Conservation (phyloP, 2,113 vertebrate genomes). For the Puma concolor region DNA sequence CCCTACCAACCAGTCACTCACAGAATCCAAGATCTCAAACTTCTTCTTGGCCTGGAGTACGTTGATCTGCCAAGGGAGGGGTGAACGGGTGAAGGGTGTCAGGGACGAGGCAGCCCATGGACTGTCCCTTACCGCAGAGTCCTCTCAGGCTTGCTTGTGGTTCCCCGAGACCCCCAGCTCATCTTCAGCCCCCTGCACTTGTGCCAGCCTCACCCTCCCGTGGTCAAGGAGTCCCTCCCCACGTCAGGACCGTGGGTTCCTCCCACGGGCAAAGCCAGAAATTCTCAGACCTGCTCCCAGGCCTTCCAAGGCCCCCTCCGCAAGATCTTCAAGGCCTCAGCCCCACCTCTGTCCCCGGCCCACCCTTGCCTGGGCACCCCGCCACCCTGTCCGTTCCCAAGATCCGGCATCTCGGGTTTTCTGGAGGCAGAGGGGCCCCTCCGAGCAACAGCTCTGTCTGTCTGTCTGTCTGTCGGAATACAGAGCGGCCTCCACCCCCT, state of each 20-base stretch:
- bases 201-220: neutral
- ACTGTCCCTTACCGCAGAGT: neutral
- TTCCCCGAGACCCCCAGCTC: neutral
- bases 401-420: neutral
- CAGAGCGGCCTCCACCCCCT: neutral
- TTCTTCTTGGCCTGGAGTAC: constrained; percentile 99
- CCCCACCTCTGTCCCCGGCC: neutral
- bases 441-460: fast-evolving
- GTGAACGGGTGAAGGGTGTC: neutral
- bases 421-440: neutral
- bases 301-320: no score
- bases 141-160: neutral
- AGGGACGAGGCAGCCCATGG: neutral
- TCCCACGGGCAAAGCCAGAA: neutral
- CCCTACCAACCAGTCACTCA: constrained; percentile 81
- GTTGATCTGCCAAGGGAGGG: constrained; percentile 90
- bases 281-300: neutral
- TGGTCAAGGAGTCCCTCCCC: neutral
- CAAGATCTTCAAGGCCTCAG: neutral
- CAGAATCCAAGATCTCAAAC: constrained; percentile 97
- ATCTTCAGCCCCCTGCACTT: neutral
- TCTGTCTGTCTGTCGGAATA: neutral
- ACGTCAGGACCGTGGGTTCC: fast-evolving
- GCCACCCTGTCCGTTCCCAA: neutral
- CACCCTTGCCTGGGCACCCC: neutral